Percentiles rank a stretch among this genome's conserved stretches.
phyloP scores from a whole-genome alignment of 1,140 invertebrate species.

The Zaprionus africanus region DNA sequence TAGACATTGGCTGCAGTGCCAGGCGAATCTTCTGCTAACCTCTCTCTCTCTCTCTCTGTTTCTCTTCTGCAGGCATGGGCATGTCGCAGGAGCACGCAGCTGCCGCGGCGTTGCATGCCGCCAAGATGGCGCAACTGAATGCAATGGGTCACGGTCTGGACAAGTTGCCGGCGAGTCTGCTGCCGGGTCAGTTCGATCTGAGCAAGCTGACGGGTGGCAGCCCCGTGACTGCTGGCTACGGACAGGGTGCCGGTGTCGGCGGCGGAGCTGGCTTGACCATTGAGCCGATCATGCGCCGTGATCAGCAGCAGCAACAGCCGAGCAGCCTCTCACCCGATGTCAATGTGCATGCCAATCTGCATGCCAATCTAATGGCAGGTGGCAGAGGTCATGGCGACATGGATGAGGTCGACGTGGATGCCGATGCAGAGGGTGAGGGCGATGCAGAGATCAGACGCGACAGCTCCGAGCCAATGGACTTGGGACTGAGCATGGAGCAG shows the following conservation, averaged over 20 bases:
- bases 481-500: conserved; percentile 65
- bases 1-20: conserved; percentile 1
- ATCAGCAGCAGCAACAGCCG: conserved; percentile 44
- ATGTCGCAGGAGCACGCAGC: conserved; percentile 86
- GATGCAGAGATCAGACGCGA: conserved; percentile 68
- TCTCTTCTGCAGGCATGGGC: conserved; percentile 81
- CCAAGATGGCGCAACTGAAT: conserved; percentile 89
- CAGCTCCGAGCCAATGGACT: conserved; percentile 77
- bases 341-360: conserved; percentile 51
- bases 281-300: conserved; percentile 73
- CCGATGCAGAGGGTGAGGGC: conserved; percentile 27
- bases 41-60: background rate
- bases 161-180: conserved; percentile 69
- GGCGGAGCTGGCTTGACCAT: conserved; percentile 62
- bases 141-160: conserved; percentile 88
- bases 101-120: conserved; percentile 87
- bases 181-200: conserved; percentile 79
- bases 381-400: conserved; percentile 34
- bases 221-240: conserved; percentile 36
- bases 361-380: conserved; percentile 25
- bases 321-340: conserved; percentile 60
- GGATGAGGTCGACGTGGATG: conserved; percentile 46
- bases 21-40: background rate
- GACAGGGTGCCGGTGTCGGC: conserved; percentile 45
- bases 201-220: conserved; percentile 67